Percentiles rank a stretch among this genome's conserved stretches.
These are phyloP conservation scores for Drosophila helvetica DNA, from an alignment of 2,888 invertebrate species.

Conservation along the genomic window DNA sequence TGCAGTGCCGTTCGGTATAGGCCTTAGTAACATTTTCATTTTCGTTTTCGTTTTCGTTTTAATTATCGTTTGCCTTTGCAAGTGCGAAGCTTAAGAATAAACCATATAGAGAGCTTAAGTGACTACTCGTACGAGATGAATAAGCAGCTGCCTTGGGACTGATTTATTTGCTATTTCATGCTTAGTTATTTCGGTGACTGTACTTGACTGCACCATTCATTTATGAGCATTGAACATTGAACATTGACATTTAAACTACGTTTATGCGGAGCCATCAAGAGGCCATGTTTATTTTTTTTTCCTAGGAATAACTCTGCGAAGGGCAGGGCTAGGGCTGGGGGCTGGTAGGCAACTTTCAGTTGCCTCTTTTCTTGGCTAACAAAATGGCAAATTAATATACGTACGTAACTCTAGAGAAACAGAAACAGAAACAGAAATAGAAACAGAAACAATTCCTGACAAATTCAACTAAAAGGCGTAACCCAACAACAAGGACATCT, in stretches of 20 bases:
- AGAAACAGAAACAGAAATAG: constrained; percentile 22
- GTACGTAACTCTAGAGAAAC: constrained; percentile 18
- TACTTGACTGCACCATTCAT: constrained; percentile 4
- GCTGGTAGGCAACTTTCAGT: constrained; percentile 31
- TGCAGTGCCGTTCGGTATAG: constrained; percentile 17
- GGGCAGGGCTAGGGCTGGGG: constrained; percentile 1
- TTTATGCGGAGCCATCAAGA: constrained; percentile 13
- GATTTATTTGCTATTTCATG: constrained; percentile 38
- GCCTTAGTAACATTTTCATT: constrained; percentile 30
- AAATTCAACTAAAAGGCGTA: constrained; percentile 46
- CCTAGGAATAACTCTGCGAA: constrained; percentile 15
- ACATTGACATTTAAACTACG: constrained; percentile 42
- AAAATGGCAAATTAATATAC: constrained; percentile 35
- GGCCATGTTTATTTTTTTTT: neutral
- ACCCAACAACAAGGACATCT: constrained; percentile 33
- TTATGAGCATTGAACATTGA: constrained; percentile 27
- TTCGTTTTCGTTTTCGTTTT: constrained; percentile 12
- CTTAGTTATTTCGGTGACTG: constrained; percentile 31
- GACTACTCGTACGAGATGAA: constrained; percentile 48
- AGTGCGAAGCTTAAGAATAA: constrained; percentile 34
- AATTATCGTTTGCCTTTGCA: constrained; percentile 7
- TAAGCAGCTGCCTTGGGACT: constrained; percentile 50
- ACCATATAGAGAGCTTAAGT: constrained; percentile 48
- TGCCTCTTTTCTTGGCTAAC: constrained; percentile 36
- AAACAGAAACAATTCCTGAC: constrained; percentile 34